phyloP scores from a whole-genome alignment of 2,797 vertebrate genomes.

The Pangasius larnaudii region DNA sequence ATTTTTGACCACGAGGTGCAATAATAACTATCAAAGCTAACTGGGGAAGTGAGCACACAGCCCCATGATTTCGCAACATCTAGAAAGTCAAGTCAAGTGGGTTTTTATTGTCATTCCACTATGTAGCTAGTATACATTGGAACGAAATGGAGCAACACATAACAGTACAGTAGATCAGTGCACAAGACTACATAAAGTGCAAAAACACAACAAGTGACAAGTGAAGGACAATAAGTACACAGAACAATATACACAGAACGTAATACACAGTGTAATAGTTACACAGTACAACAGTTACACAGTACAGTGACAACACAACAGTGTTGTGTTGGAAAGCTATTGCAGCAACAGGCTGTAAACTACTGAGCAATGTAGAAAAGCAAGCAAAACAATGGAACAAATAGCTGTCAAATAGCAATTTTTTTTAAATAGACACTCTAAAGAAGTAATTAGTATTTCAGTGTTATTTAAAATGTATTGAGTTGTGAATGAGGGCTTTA shows the following conservation, averaged over 20 bases:
- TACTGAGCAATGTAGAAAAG: neutral
- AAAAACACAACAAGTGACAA: neutral
- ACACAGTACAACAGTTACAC: no score
- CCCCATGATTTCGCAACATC: no score
- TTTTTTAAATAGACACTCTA: neutral
- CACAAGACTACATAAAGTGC: neutral
- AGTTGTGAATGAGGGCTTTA: neutral
- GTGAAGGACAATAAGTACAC: neutral
- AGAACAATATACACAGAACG: neutral
- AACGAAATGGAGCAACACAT: neutral
- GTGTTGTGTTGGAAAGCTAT: neutral
- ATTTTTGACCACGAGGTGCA: neutral
- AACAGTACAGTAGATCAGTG: neutral
- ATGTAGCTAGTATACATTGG: neutral
- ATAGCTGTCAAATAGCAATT: neutral
- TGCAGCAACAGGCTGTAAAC: neutral
- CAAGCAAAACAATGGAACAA: neutral
- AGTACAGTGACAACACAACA: neutral
- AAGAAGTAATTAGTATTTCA: neutral
- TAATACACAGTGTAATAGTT: no score
- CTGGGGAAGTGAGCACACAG: no score
- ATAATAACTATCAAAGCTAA: neutral
- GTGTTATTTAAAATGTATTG: neutral
- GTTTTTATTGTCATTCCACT: no score
- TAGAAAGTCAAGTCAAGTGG: no score